These are phyloP conservation scores for Archips crataeganus DNA, from an alignment of 2,888 invertebrate species.

Conservation along the genomic window DNA sequence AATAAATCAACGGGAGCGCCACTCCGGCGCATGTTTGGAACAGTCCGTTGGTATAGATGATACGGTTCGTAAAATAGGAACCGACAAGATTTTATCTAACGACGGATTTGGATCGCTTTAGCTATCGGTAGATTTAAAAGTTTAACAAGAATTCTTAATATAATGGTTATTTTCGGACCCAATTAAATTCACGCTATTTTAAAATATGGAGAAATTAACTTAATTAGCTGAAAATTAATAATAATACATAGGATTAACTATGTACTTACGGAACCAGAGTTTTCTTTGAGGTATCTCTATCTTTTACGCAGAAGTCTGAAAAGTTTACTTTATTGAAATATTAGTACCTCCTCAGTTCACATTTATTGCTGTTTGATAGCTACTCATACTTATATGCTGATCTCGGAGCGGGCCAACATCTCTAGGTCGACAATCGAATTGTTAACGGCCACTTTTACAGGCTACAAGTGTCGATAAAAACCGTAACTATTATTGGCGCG, in stretches of 20 bases:
- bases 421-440: not conserved
- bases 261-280: too few species aligned
- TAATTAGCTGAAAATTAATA: too few species aligned
- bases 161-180: not conserved
- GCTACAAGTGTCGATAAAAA: constrained; percentile 10
- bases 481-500: constrained; percentile 27
- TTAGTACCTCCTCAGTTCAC: too few species aligned
- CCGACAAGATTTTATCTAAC: not conserved
- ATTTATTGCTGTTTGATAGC: too few species aligned
- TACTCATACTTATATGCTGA: not conserved
- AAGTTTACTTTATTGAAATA: too few species aligned
- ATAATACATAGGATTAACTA: too few species aligned
- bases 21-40: constrained; percentile 20
- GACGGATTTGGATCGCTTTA: not conserved
- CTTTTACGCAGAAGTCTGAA: too few species aligned
- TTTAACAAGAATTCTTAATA: too few species aligned
- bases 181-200: not conserved
- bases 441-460: not conserved
- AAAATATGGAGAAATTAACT: too few species aligned
- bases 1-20: constrained; percentile 32
- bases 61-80: constrained; percentile 1
- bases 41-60: constrained; percentile 10
- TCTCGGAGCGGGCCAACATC: not conserved
- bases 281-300: too few species aligned
- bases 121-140: not conserved